Evolutionary conservation across 2,888 invertebrate genomes (phyloP), one percentile per base, ranked within the genome.

Genomic region (Ctenicera cuprea): DNA sequence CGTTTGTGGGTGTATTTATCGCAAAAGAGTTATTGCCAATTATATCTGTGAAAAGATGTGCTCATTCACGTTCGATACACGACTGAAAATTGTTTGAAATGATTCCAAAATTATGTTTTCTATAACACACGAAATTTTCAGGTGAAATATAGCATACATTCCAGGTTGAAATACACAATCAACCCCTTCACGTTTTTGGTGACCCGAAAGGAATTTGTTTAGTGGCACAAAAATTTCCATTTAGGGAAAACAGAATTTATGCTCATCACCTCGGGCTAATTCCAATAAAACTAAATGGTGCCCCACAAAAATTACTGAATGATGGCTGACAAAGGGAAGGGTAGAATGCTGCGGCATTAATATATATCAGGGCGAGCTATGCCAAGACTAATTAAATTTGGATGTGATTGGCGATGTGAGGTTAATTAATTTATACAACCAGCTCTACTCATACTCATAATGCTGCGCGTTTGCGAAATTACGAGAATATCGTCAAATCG

Each of bases 401-500:
- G n/a, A 57, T 57, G 57, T 37, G 37, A 57, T 57, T 57, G 38
- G 57, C 38, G 57, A 57, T 57, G 18, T 57, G 57, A 57, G 33
- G 57, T 57, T 57, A 57, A 57, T 57, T 57, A 57, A 57, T 57
- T 57, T 37, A 38, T 38, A 37, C 33, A 18, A 18, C 57, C 57
- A 4, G 5, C 37, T 26, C 26, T 26, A 16, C 57, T 57, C 37
- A 20, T 57, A 38, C n/a, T n/a, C 16, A 11, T 14, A n/a, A 7
- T 14, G n/a, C 16, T 1, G 8, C 3, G 18, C 33, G n/a, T 26
- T 52, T 1, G 14, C 9, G 11, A n/a, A 3, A 12, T 16, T 16
- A 16, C 57, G 33, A n/a, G 18, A 37, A 14, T 18, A 11, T 12
- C 26, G 14, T 14, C 8, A 5, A 30, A 26, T 12, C 11, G n/a